Evolutionary conservation across 2,888 invertebrate genomes (phyloP), one percentile per base, ranked within the genome.

Genomic region (Cheilosia grossa): DNA sequence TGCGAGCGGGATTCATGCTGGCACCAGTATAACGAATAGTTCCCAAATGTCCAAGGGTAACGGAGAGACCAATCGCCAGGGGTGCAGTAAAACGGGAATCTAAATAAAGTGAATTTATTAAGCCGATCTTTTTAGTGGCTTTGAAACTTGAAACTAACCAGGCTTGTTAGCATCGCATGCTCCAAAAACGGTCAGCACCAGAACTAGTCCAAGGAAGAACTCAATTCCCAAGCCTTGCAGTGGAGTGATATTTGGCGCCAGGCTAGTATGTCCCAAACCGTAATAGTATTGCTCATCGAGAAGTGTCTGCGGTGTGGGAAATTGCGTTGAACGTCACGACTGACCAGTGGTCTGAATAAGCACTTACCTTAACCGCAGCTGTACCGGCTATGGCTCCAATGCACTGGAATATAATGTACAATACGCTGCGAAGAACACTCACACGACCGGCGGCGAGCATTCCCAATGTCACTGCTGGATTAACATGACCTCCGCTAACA

Each of bases 1-100:
- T 96, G 83, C 98, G 94, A 0, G 98, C 98, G 0, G 98, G 97
- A 93, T 98, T 98, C 98, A 98, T 98, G 88, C 97, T 96, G 47
- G 97, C 94, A 54, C 98, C 97, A 10, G 98, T 98, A 89, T 94
- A 95, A 92, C 95, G 95, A 89, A 98, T 96, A 15, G 96, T 96
- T 72, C 96, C 95, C 88, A 98, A 93, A 91, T 98, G 98, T 6
- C 97, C 96, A 82, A 97, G 93, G 0, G 96, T 94, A 56, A 98
- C 96, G 0, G 98, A 94, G 88, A 98, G 93, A 0, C 98, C 98
- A 89, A 98, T 98, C 74, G 97, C 96, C 63, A 98, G 93, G 0
- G 98, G 96, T 0, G 96, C 97, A 0, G 96, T 95, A 44, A 95
- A 94, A 89, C 96, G 96, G 89, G 96, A 94, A 90, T 98, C 97